phyloP scores from a whole-genome alignment of 37 sponge, comb jelly and placozoan genomes.

The Halisarca cf. caerulea region DNA sequence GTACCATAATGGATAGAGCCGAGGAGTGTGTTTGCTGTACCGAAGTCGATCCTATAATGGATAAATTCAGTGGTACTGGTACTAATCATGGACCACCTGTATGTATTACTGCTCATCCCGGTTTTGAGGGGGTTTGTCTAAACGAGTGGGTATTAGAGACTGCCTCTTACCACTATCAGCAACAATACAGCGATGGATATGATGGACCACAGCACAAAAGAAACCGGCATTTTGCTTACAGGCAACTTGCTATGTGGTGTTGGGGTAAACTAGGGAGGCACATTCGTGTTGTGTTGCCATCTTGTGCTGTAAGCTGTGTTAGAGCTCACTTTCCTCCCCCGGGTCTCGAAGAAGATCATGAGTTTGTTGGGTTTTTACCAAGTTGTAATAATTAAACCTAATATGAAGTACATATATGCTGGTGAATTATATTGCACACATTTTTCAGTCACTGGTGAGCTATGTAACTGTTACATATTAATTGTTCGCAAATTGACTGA shows the following conservation, averaged over 20 bases:
- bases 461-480: neutral
- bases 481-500: conserved; percentile 1
- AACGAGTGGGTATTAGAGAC: neutral
- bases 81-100: conserved; percentile 5
- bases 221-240: conserved; percentile 9
- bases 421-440: neutral
- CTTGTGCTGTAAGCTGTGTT: conserved; percentile 13
- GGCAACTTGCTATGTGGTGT: conserved; percentile 18
- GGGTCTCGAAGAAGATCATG: conserved; percentile 1
- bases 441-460: neutral
- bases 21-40: conserved; percentile 7
- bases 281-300: conserved; percentile 8
- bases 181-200: conserved; percentile 4
- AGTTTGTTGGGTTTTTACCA: neutral
- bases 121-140: conserved; percentile 14
- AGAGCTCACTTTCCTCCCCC: conserved; percentile 18
- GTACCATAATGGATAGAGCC: conserved; percentile 26
- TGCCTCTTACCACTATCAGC: conserved; percentile 1
- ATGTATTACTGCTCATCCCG: conserved; percentile 5
- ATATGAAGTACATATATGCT: neutral
- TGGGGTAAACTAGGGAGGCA: conserved; percentile 24
- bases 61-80: conserved; percentile 13
- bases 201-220: conserved; percentile 15
- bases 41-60: conserved; percentile 5
- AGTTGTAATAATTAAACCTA: neutral